phyloP scores from a whole-genome alignment of 2,797 vertebrate genomes.

The Propithecus perrieri region DNA sequence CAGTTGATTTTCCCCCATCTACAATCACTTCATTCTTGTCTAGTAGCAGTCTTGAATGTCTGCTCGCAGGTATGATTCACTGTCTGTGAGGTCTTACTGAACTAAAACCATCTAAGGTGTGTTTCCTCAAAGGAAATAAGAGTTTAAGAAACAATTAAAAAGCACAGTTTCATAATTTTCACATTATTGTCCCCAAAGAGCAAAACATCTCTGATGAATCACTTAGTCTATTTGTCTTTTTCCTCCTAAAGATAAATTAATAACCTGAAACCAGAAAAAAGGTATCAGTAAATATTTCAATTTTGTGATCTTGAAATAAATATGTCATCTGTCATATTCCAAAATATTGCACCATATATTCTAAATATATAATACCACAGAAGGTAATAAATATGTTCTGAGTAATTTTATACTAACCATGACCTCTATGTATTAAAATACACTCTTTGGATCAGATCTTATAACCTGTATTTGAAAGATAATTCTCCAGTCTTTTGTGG shows the following conservation, averaged over 20 bases:
- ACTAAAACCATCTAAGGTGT: neutral
- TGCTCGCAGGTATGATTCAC: neutral
- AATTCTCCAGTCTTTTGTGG: neutral
- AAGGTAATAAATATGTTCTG: neutral
- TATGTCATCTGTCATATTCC: neutral
- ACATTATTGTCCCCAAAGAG: neutral
- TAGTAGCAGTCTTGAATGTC: neutral
- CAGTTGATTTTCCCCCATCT: neutral
- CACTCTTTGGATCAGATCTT: neutral
- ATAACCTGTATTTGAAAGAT: neutral
- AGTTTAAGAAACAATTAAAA: neutral
- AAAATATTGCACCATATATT: neutral
- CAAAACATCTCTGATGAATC: neutral
- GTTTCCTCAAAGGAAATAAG: conserved; percentile 27
- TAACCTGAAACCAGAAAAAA: neutral
- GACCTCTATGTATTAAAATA: neutral
- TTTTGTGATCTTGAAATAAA: neutral
- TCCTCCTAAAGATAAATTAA: neutral
- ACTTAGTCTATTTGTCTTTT: neutral
- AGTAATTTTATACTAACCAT: conserved; percentile 8
- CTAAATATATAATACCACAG: neutral
- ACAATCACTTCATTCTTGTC: neutral
- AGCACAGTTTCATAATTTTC: neutral
- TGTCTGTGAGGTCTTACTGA: neutral
- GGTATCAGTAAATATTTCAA: neutral